Evolutionary conservation across 2,113 vertebrate species (phyloP).

Genomic region (Scomber japonicus): DNA sequence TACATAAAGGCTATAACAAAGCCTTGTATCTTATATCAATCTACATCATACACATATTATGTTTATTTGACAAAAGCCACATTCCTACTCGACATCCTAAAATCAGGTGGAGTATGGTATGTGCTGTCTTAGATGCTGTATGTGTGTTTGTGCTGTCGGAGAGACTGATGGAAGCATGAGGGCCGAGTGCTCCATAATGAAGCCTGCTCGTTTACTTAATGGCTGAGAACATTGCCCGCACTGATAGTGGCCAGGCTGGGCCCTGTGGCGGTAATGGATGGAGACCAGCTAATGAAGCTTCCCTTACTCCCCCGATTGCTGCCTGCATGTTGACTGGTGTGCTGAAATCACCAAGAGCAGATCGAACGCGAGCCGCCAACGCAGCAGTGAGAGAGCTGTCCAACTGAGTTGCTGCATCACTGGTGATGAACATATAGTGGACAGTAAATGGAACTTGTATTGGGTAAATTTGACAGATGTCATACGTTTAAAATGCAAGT

Average conservation of each 20-base stretch:
- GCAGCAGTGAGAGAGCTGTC: conserved; percentile 27
- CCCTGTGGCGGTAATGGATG: conserved; percentile 81
- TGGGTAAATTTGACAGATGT: conserved; percentile 19
- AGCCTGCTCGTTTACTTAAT: conserved; percentile 85
- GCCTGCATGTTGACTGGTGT: conserved; percentile 66
- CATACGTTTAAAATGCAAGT: background rate
- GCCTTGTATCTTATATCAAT: conserved; percentile 7
- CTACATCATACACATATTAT: conserved; percentile 1
- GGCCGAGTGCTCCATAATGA: conserved; percentile 75
- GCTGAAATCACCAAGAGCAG: conserved; percentile 69
- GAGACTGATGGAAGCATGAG: conserved; percentile 68
- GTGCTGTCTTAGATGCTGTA: conserved; percentile 13
- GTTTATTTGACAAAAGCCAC: conserved; percentile 12
- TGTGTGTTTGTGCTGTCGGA: conserved; percentile 51
- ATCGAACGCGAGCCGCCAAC: conserved; percentile 55
- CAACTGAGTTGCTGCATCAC: conserved; percentile 26
- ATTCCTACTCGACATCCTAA: conserved; percentile 29
- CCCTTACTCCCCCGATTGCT: conserved; percentile 46
- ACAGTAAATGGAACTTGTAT: conserved; percentile 26
- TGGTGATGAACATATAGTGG: conserved; percentile 30
- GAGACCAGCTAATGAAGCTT: conserved; percentile 79
- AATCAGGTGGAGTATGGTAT: conserved; percentile 24
- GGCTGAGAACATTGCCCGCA: conserved; percentile 79
- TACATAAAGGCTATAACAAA: conserved; percentile 10
- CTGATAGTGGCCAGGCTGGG: conserved; percentile 76